Evolutionary conservation across 2,113 vertebrate species (phyloP), one percentile per base, ranked within the genome.

Genomic region (Nannobrachium achirus): DNA sequence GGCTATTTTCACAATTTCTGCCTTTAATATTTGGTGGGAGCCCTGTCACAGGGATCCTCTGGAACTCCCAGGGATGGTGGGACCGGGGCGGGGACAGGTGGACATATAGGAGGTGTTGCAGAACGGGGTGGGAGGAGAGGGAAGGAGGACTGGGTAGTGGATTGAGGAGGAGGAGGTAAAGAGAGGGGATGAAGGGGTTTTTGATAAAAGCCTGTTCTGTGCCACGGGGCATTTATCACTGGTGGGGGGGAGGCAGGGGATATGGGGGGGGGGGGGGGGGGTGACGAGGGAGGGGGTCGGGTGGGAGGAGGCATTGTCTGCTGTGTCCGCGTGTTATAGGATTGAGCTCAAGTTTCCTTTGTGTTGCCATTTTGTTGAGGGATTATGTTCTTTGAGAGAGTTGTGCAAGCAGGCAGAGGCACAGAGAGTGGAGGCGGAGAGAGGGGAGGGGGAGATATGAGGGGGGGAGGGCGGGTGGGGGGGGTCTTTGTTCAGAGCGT

Each of bases 341-440:
- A 92, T 93, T 92, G 89, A 90, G 90, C 92, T 91, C 89, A 89
- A 92, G 90, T 93, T 92, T 92, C 91, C 88, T 92, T 93, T 93
- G 91, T 93, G 92, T 87, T 80, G 85, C 83, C 87, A 91, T 93
- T 93, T 91, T 93, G 90, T 91, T 82, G 87, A 88, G 85, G 92
- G 92, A 93, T 93, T 93, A 92, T 90, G 90, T 92, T 91, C 90
- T 93, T 91, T 92, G 88, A 93, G 86, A 89, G 90, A 92, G 89
- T 92, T 90, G 87, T 89, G 89, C 86, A 75, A 82, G 91, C 89
- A 82, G 84, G 88, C 89, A 86, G 25, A 33, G 73, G 86, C 81
- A 81, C 71, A 79, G 80, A 78, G 87, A 87, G 91, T 87, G 91
- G 91, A 92, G 91, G 89, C 84, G 88, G 89, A 68, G 82, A 71